Base-by-base conservation (phyloP, 2,888 invertebrate genomes). In the Ramazzottius varieornatus region DNA sequence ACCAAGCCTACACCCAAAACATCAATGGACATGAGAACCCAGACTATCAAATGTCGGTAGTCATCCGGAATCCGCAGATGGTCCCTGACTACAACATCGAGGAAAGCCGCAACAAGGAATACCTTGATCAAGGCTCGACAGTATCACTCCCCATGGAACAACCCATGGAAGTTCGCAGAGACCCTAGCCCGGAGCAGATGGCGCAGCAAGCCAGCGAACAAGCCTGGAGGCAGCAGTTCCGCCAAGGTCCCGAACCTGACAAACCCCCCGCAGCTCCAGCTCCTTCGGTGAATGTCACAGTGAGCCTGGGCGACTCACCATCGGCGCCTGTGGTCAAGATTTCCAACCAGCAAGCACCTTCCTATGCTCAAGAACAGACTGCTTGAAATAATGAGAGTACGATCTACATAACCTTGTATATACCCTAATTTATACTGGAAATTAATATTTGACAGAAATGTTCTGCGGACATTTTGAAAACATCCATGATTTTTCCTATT, bases 11-110 rank as follows among this genome's bases (percentile, higher is more conserved):
- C n/a, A 54, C 16, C 54, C 4, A 24, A 8, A 54, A 54, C 54
- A 54, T 54, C 54, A 54, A 54, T 24, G 54, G 54, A 8, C 54
- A 54, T 24, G 54, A 54, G 54, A 54, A 54, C 29, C 54, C 54
- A 4, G 54, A 54, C 8, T 54, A 54, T 24, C 54, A 54, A 29
- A 54, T 54, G 54, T 54, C 54, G 20, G 54, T 54, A 24, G 54
- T 54, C n/a, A 54, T 54, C 29, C 54, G 54, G 16, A 54, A 54
- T 24, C 54, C 54, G n/a, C 54, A 54, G 29, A 16, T 54, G 54
- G 24, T 54, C 20, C 54, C 54, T 4, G 54, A 54, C 54, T 54
- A 54, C 54, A 54, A 29, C 29, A 4, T 29, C n/a, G 54, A 4
- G 13, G 54, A 54, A 24, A 54, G 54, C 29, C 8, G 29, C 24